These are phyloP conservation scores for Diorhabda carinulata DNA, from an alignment of 1,140 invertebrate species.

Conservation along the genomic window DNA sequence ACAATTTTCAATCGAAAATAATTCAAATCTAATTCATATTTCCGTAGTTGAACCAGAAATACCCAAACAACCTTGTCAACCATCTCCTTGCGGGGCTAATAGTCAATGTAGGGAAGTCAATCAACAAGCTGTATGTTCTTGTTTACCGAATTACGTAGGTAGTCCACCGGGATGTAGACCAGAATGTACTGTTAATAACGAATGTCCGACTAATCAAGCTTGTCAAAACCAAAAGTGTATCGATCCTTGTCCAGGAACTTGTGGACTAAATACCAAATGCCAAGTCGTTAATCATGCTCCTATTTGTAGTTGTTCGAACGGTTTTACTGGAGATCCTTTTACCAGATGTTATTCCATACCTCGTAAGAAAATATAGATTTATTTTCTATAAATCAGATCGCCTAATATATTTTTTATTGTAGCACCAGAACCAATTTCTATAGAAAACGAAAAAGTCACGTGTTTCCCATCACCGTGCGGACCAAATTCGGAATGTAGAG, in stretches of 20 bases:
- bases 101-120: conserved; percentile 54
- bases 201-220: conserved; percentile 58
- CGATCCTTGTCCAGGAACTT: conserved; percentile 63
- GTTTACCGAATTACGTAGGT: conserved; percentile 59
- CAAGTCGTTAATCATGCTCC: conserved; percentile 57
- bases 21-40: too few relatives aligned
- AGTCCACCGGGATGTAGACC: conserved; percentile 62
- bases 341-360: conserved; percentile 51
- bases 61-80: conserved; percentile 51
- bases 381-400: not conserved
- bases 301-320: conserved; percentile 55
- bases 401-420: conserved; percentile 22
- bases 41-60: conserved; percentile 20
- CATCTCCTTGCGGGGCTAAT: conserved; percentile 58
- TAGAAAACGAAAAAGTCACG: conserved; percentile 35
- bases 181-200: conserved; percentile 63
- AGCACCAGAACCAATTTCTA: conserved; percentile 37
- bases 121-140: conserved; percentile 58
- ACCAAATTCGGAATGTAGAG: conserved; percentile 52
- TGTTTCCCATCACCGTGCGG: conserved; percentile 62
- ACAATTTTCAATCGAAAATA: conserved; percentile 42
- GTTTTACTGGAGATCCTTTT: conserved; percentile 59
- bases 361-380: conserved; percentile 33
- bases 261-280: conserved; percentile 58
- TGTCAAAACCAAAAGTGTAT: conserved; percentile 64